Percentiles rank a stretch among this genome's conserved stretches.
These are phyloP conservation scores for Lepus townsendii DNA, from an alignment of 2,797 vertebrate genomes.

Conservation along the genomic window DNA sequence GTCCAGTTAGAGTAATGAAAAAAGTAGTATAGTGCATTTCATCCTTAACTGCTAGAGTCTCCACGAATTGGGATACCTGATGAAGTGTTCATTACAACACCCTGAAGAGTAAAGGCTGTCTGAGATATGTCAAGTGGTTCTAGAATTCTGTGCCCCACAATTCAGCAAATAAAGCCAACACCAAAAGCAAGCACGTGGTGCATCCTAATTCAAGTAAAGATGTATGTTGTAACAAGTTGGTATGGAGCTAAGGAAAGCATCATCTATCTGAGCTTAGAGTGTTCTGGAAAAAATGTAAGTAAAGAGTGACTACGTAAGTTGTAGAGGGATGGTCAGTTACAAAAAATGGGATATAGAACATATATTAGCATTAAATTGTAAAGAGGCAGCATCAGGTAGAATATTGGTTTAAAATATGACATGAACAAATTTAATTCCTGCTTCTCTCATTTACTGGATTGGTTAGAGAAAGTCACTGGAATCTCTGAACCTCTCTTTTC, in stretches of 20 bases:
- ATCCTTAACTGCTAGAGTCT: background rate
- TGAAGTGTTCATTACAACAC: conserved; percentile 65
- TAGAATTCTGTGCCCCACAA: conserved; percentile 34
- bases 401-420: conserved; percentile 45
- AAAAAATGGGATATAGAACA: conserved; percentile 65
- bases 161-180: conserved; percentile 66
- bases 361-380: conserved; percentile 56
- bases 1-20: conserved; percentile 65
- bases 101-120: conserved; percentile 64
- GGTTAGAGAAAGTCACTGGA: conserved; percentile 22
- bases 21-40: conserved; percentile 34
- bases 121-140: conserved; percentile 67
- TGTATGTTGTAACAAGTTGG: conserved; percentile 62
- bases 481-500: conserved; percentile 34
- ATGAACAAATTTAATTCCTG: conserved; percentile 29
- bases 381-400: background rate
- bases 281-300: conserved; percentile 72
- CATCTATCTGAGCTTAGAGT: conserved; percentile 68
- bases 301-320: conserved; percentile 66
- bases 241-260: conserved; percentile 70
- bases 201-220: conserved; percentile 73
- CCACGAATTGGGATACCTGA: conserved; percentile 61
- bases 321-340: conserved; percentile 40
- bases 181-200: conserved; percentile 65
- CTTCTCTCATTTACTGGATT: background rate